Conservation (phyloP, 2,113 vertebrate genomes). For the Boulengeromyrus knoepffleri region DNA sequence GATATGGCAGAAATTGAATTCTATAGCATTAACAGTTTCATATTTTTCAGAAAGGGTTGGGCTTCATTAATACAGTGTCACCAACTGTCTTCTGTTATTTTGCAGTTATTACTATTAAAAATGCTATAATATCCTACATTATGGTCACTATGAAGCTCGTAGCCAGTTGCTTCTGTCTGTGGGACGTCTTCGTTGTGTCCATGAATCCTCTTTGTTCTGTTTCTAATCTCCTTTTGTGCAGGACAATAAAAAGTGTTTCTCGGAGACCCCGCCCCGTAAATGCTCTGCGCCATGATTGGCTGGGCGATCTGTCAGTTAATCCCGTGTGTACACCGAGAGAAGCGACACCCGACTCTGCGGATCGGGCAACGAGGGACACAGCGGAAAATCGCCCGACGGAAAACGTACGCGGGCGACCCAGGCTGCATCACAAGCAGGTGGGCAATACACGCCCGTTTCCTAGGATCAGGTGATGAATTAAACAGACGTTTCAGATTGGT, state of each 20-base stretch:
- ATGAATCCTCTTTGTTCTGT: conserved; percentile 4
- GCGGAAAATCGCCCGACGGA: not conserved
- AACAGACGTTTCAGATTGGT: not conserved
- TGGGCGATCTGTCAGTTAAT: conserved; percentile 41
- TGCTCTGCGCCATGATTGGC: conserved; percentile 46
- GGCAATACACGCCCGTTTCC: not conserved
- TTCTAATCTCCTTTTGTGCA: conserved; percentile 31
- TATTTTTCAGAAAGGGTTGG: not conserved
- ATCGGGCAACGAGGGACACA: conserved; percentile 50
- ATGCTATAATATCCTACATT: not conserved
- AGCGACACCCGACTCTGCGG: conserved; percentile 63
- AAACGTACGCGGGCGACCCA: not conserved
- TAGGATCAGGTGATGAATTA: not conserved
- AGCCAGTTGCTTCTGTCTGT: not conserved
- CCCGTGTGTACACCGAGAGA: conserved; percentile 25
- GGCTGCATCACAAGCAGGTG: not conserved
- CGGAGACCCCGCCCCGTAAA: conserved; percentile 29
- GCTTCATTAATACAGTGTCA: not conserved
- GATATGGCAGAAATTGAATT: not conserved
- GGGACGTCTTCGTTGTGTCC: not conserved
- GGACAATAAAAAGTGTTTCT: conserved; percentile 23
- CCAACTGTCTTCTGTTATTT: not conserved
- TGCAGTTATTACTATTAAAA: not conserved
- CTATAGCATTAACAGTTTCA: not conserved
- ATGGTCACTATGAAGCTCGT: not conserved